phyloP scores from a whole-genome alignment of 2,888 invertebrate species.

The Cyaniris semiargus region DNA sequence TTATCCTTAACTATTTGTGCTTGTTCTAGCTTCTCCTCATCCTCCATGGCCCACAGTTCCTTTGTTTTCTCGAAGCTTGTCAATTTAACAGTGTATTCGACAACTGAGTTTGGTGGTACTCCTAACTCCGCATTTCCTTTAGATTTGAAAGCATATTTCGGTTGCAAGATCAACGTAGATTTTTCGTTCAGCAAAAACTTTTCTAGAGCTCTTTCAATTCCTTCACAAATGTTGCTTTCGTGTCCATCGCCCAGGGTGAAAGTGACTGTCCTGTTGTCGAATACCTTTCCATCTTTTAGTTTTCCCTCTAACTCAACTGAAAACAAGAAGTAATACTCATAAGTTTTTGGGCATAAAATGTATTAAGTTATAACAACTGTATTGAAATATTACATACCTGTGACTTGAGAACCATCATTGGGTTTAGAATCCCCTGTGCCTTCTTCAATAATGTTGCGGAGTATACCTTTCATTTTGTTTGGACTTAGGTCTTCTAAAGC shows the following conservation, averaged over 20 bases:
- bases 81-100: slow-evolving; percentile 91
- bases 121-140: slow-evolving; percentile 84
- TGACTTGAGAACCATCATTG: slow-evolving; percentile 90
- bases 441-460: slow-evolving; percentile 84
- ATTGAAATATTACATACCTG: slow-evolving; percentile 80
- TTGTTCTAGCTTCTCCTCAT: slow-evolving; percentile 88
- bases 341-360: background rate
- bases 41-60: slow-evolving; percentile 90
- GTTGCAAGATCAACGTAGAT: slow-evolving; percentile 85
- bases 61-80: slow-evolving; percentile 91
- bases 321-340: slow-evolving; percentile 46
- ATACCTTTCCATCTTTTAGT: slow-evolving; percentile 81
- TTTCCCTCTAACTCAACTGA: slow-evolving; percentile 85
- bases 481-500: slow-evolving; percentile 93
- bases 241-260: slow-evolving; percentile 93
- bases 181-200: slow-evolving; percentile 91
- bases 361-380: background rate
- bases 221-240: slow-evolving; percentile 87
- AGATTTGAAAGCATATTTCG: slow-evolving; percentile 90
- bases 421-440: slow-evolving; percentile 88
- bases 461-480: slow-evolving; percentile 90
- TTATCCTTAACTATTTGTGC: slow-evolving; percentile 92
- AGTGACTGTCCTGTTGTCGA: slow-evolving; percentile 90
- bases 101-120: slow-evolving; percentile 88
- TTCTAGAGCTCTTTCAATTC: slow-evolving; percentile 89